Conservation (phyloP, 2,113 vertebrate species). For the Larimichthys polyactis region DNA sequence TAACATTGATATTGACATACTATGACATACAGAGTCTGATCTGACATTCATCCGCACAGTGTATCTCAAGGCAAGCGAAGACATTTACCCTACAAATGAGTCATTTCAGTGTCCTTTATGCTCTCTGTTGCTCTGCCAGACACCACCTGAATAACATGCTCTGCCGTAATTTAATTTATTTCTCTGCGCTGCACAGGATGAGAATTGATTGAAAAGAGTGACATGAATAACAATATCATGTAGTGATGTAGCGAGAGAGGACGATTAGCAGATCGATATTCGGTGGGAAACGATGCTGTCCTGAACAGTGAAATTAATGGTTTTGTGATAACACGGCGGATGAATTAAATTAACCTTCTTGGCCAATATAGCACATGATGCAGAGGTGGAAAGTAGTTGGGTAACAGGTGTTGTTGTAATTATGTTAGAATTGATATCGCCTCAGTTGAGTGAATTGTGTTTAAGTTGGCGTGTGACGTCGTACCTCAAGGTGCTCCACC, state of each 20-base stretch:
- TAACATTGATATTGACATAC: neutral
- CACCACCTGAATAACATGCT: conserved; percentile 39
- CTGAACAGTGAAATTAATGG: neutral
- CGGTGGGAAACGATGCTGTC: neutral
- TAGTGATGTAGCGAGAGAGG: neutral
- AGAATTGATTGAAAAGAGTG: conserved; percentile 30
- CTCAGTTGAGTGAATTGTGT: neutral
- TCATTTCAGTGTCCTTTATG: conserved; percentile 22
- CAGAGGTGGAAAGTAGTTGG: neutral
- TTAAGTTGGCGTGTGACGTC: neutral
- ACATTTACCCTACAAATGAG: conserved; percentile 19
- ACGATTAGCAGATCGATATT: conserved; percentile 21
- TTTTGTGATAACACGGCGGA: neutral
- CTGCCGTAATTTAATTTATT: conserved; percentile 24
- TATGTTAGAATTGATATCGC: neutral
- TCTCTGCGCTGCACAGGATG: neutral
- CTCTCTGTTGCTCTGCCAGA: conserved; percentile 16
- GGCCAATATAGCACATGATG: neutral
- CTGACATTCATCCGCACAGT: neutral
- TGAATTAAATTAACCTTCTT: conserved; percentile 1
- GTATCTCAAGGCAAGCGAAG: neutral
- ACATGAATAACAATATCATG: conserved; percentile 36
- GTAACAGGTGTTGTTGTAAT: neutral
- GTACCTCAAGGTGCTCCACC: neutral
- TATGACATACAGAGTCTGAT: neutral